These are phyloP conservation scores for Numida meleagris DNA, from an alignment of 2,113 vertebrate species.

Conservation along the genomic window DNA sequence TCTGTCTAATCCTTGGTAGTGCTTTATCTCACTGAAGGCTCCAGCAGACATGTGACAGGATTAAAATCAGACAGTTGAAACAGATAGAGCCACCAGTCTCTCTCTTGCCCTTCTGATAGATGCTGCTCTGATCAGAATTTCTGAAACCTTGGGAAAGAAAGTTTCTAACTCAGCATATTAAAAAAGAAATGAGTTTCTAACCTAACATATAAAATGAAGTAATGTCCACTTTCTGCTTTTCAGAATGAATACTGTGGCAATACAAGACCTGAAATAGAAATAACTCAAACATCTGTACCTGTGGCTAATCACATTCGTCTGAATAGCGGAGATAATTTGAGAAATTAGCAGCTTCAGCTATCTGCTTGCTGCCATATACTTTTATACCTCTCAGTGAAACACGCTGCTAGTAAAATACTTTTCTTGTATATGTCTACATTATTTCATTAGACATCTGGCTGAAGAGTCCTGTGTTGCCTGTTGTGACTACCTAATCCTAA, in stretches of 20 bases:
- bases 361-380: background rate
- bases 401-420: background rate
- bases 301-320: background rate
- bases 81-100: background rate
- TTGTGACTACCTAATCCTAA: background rate
- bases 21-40: constrained; percentile 27
- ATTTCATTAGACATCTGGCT: rapidly evolving
- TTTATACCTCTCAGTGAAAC: background rate
- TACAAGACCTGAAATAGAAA: background rate
- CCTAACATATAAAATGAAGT: background rate
- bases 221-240: background rate
- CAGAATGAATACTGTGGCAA: background rate
- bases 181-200: background rate
- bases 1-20: constrained; percentile 4
- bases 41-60: background rate
- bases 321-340: background rate
- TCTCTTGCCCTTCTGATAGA: background rate
- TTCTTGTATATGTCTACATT: background rate
- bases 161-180: background rate
- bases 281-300: background rate
- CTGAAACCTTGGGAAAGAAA: background rate
- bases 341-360: background rate
- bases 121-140: background rate
- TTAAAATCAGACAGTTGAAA: constrained; percentile 2
- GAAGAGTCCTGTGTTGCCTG: background rate